Conservation (phyloP, 1,140 invertebrate species). For the Arctopsyche grandis region DNA sequence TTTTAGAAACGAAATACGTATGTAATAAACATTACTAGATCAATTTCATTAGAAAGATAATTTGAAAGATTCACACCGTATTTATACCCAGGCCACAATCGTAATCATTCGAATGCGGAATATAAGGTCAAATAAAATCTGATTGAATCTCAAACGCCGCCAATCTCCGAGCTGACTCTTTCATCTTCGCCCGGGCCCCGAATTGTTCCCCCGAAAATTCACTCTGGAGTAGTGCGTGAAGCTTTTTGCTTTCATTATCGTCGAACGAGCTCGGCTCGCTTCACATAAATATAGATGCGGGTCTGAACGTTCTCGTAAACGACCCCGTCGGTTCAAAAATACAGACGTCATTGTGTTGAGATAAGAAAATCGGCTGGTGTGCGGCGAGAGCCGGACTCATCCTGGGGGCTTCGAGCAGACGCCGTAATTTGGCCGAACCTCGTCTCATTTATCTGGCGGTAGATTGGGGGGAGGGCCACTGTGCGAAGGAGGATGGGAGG, state of each 20-base stretch:
- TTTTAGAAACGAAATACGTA: no score
- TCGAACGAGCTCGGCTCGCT: neutral
- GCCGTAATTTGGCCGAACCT: slow-evolving; percentile 52
- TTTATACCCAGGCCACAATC: no score
- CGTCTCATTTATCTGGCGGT: slow-evolving; percentile 54
- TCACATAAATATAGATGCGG: neutral
- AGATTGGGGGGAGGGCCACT: slow-evolving; percentile 31
- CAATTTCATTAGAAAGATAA: no score
- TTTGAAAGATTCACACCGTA: no score
- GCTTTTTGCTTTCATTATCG: slow-evolving; percentile 9
- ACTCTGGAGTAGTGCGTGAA: neutral
- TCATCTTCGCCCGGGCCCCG: no score
- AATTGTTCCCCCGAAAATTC: slow-evolving; percentile 2
- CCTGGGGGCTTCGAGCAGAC: slow-evolving; percentile 46
- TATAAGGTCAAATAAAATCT: no score
- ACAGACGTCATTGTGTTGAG: slow-evolving; percentile 9
- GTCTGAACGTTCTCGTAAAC: neutral
- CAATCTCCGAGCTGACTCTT: no score
- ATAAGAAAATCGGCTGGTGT: slow-evolving; percentile 16
- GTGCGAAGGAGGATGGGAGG: slow-evolving; percentile 9
- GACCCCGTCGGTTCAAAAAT: slow-evolving; percentile 22
- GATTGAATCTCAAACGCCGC: no score
- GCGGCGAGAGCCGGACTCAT: slow-evolving; percentile 43
- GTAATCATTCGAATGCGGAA: no score
- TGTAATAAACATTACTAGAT: no score